A percentile compares a stretch with the other conserved stretches of the same genome.
Conservation (phyloP, 2,113 vertebrate genomes). For the Falcunculus frontatus region DNA sequence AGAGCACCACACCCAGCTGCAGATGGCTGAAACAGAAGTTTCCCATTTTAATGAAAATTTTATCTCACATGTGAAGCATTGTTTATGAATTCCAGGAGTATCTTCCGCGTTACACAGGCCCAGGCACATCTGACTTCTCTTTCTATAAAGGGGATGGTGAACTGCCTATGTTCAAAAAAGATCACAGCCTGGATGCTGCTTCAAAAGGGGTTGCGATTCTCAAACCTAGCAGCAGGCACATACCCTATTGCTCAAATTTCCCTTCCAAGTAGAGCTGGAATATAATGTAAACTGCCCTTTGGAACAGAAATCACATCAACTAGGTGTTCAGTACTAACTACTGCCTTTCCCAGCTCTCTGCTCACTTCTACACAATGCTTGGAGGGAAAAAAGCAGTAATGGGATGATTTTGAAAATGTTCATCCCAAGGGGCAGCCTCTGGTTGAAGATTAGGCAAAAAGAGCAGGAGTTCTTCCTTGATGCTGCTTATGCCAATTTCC, state of each 20-base stretch:
- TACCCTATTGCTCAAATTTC: background rate
- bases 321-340: background rate
- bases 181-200: background rate
- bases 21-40: slow-evolving; percentile 24
- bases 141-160: background rate
- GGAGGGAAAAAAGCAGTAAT: background rate
- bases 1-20: background rate
- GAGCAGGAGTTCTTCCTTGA: background rate
- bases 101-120: background rate
- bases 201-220: background rate
- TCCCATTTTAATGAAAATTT: slow-evolving; percentile 25
- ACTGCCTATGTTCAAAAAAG: background rate
- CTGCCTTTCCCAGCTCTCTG: background rate
- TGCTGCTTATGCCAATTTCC: background rate
- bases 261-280: background rate
- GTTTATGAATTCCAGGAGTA: slow-evolving; percentile 36
- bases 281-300: background rate
- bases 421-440: background rate
- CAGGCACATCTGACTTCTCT: background rate
- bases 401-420: background rate
- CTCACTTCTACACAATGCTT: background rate
- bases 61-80: slow-evolving; percentile 18
- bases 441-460: background rate
- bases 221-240: background rate
- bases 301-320: background rate